Base-by-base conservation (phyloP, 1,140 invertebrate species). In the Hyles vespertilio region DNA sequence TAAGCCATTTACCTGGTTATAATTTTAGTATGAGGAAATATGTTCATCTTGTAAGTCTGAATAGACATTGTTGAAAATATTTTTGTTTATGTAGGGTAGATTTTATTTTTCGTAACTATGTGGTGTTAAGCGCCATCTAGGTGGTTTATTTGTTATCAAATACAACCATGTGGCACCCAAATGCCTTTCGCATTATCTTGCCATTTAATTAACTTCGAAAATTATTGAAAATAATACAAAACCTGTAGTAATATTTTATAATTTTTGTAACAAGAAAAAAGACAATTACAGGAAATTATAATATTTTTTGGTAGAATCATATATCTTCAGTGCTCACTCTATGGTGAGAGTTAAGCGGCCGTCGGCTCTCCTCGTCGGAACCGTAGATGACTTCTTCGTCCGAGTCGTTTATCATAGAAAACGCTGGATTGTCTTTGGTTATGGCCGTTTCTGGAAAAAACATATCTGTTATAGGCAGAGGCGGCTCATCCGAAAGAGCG, bases 341-440 rank as follows among this genome's bases (percentile, higher is more conserved):
- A 58, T 77, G 79, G 56, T 84, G 90, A 51, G 92, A 90, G 62
- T 93, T 95, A 7, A 96, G 89, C 1, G 94, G 95, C 60, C 94
- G 91, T 56, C 94, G 89, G 65, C 94, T 95, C 61, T 97, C 96
- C 73, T 97, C 96, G 65, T 97, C 96, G 33, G 96, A 98, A 65
- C 96, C 97, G 81, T 98, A 99, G 66, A 98, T 95, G 5, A 98
- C 96, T 69, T 99, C 98, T 90, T 99, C 98, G 82, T 99, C 98
- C 0, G 97, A 98, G 81, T 99, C 97, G 84, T 99, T 98, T 58
- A 99, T 95, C 98, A 99, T 99, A 8, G 97, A 98, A 86, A 99
- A 96, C 5, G 97, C 95, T 50, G 97, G 97, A 91, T 99, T 99
- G 89, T 99, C 98, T 90, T 98, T 98, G 33, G 97, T 97, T 70